Base-by-base conservation (phyloP, 2,888 invertebrate species). In the Noctua fimbriata region DNA sequence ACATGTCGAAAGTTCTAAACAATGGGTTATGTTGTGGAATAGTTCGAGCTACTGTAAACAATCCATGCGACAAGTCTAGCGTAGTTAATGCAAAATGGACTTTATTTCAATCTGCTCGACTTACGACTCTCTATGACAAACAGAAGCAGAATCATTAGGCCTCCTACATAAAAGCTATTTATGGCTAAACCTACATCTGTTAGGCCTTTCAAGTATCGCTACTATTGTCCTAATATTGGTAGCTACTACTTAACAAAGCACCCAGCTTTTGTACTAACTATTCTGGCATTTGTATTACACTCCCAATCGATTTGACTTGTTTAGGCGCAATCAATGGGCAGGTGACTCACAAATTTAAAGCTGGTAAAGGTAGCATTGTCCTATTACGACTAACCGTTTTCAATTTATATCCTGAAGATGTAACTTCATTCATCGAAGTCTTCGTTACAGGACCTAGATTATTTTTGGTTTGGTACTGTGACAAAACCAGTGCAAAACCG, bases 131-230 rank as follows among this genome's bases (percentile, higher is more conserved):
- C 10, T 36, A 58, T 63, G 21, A 63, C 44, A 21, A 81, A 49
- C 7, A 44, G 24, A 21, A 44, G 28, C 49, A 14, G 12, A 16
- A 52, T 60, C 28, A 49, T 67, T 67, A 71, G 75, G 41, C 67
- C 84, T 65, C 79, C 66, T 71, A 81, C 81, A 63, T 36, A 32
- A 60, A 67, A 32, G n/a, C 76, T 67, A 76, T 69, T 44, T 67
- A 69, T 44, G 71, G 85, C 12, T 52, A n/a, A 49, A 28, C 41
- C 47, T 60, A 60, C n/a, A 41, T 16, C 2, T 16, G 49, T 41
- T 18, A 18, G 36, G 28, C 69, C 80, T 73, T 69, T 73, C 69
- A 65, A 58, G 5, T 82, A n/a, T 41, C 21, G 24, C 18, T 58
- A 12, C 21, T 32, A 10, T n/a, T 24, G 16, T 14, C 5, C 16